phyloP scores from a whole-genome alignment of 1,140 invertebrate genomes.

The fruit fly (Drosophila melanogaster) region DNA sequence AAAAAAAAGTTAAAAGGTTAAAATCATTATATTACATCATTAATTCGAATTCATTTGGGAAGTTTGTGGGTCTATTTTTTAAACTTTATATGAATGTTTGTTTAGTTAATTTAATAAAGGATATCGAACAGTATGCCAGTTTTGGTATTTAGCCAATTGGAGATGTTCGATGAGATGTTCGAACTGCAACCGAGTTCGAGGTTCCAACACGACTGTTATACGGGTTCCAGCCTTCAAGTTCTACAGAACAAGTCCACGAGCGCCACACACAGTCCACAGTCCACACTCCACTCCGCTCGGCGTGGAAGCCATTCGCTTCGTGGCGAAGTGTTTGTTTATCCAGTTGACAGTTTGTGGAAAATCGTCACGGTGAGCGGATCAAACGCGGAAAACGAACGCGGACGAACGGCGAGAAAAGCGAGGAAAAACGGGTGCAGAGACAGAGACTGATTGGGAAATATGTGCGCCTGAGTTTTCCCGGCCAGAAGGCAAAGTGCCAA shows the following conservation, averaged over 20 bases:
- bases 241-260: slow-evolving; percentile 2
- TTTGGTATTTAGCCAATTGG: too few relatives aligned
- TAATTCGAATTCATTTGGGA: too few relatives aligned
- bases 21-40: too few relatives aligned
- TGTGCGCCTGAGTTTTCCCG: slow-evolving; percentile 50
- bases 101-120: too few relatives aligned
- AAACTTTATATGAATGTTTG: too few relatives aligned
- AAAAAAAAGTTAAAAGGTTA: background rate
- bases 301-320: slow-evolving; percentile 25
- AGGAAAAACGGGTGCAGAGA: slow-evolving; percentile 38
- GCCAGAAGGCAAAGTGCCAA: slow-evolving; percentile 49
- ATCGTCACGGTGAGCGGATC: slow-evolving; percentile 80
- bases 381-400: slow-evolving; percentile 51
- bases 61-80: too few relatives aligned
- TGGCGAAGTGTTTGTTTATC: slow-evolving; percentile 52
- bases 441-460: slow-evolving; percentile 51
- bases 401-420: slow-evolving; percentile 55
- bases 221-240: background rate
- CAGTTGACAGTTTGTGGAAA: slow-evolving; percentile 63
- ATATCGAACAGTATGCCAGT: too few relatives aligned
- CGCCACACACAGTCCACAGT: slow-evolving; percentile 1
- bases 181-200: background rate
- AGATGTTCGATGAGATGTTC: slow-evolving; percentile 3
- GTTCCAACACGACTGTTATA: slow-evolving; percentile 12
- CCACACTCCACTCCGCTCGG: background rate